Evolutionary conservation across 2,888 invertebrate genomes (phyloP).

Genomic region (Ypsolopha scabrella): DNA sequence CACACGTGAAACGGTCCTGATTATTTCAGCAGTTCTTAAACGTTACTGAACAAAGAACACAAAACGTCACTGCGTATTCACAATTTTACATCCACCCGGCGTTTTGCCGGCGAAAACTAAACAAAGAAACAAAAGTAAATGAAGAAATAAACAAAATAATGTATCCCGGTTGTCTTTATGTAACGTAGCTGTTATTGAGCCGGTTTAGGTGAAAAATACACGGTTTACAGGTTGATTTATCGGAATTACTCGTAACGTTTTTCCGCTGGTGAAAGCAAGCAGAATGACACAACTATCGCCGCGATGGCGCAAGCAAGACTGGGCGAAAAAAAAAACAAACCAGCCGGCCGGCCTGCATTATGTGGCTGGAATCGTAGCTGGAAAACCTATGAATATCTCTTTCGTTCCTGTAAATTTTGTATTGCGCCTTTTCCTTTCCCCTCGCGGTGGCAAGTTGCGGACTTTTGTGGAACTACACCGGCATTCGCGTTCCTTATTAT

Average conservation of each 20-base stretch:
- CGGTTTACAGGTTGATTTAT: constrained; percentile 21
- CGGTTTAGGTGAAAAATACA: constrained; percentile 23
- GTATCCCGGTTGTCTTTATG: constrained; percentile 13
- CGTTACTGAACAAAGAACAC: constrained; percentile 34
- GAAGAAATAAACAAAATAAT: constrained; percentile 8
- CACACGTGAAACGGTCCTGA: constrained; percentile 22
- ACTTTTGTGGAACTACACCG: constrained; percentile 21
- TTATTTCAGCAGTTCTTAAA: constrained; percentile 18
- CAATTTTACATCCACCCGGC: constrained; percentile 36
- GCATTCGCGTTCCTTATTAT: constrained; percentile 7
- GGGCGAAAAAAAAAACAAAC: constrained; percentile 43
- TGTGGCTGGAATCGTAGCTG: constrained; percentile 31
- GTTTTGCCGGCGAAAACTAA: constrained; percentile 52
- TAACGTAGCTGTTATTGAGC: constrained; percentile 13
- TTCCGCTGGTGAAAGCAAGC: constrained; percentile 27
- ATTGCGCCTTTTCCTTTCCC: constrained; percentile 27
- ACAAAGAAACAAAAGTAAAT: constrained; percentile 24
- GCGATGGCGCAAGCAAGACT: constrained; percentile 49
- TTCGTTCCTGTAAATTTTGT: constrained; percentile 17
- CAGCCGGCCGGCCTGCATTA: constrained; percentile 23
- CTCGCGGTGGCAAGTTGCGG: constrained; percentile 14
- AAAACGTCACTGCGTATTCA: constrained; percentile 28
- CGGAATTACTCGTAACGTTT: constrained; percentile 26
- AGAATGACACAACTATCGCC: constrained; percentile 23
- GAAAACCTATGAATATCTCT: constrained; percentile 36